Conservation (phyloP, 2,888 invertebrate species). For the Norana najaformis region DNA sequence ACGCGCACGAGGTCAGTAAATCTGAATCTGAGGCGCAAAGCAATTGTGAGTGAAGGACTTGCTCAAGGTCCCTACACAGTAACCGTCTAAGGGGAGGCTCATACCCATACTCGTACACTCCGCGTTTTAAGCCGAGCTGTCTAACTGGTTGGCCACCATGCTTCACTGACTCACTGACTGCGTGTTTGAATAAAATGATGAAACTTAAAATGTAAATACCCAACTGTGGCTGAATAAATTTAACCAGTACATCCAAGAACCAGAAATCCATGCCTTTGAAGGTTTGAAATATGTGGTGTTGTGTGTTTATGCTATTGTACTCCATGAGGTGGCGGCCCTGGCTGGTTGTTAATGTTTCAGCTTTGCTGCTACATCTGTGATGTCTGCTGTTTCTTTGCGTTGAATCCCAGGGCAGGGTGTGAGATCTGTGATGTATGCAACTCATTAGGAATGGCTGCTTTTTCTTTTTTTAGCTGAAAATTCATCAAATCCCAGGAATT, state of each 20-base stretch:
- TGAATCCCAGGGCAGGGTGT: neutral
- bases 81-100: too few species aligned
- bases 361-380: neutral
- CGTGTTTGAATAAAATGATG: neutral
- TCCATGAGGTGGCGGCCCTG: neutral
- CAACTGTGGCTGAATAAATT: neutral
- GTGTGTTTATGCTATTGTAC: neutral
- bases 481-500: neutral
- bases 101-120: too few species aligned
- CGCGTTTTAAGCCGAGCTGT: too few species aligned
- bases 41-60: too few species aligned
- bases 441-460: neutral
- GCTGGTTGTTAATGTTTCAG: neutral
- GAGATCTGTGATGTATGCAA: neutral
- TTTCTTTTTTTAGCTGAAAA: too few species aligned
- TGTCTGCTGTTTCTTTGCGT: neutral
- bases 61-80: too few species aligned
- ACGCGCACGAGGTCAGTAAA: too few species aligned
- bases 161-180: neutral
- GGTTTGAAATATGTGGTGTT: neutral
- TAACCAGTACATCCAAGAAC: neutral
- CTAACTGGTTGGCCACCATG: too few species aligned
- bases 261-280: neutral
- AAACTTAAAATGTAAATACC: neutral
- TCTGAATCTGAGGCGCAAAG: too few species aligned